Conservation (phyloP, 2,888 invertebrate genomes). For the Phymatocera aterrima region DNA sequence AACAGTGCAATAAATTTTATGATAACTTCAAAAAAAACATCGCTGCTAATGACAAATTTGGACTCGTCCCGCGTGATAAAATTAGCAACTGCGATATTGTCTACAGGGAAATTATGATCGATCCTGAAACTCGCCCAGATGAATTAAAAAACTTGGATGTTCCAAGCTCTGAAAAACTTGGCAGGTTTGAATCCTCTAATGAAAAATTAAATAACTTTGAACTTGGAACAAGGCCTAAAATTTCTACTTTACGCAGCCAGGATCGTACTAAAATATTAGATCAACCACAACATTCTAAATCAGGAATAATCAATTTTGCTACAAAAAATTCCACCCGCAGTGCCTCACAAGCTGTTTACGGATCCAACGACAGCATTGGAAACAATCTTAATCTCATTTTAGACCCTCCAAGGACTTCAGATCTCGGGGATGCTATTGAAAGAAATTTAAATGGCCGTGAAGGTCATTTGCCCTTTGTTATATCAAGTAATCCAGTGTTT, state of each 20-base stretch:
- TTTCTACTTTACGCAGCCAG: constrained; percentile 54
- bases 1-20: constrained; percentile 58
- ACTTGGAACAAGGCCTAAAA: constrained; percentile 61
- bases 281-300: constrained; percentile 54
- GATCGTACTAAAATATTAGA: constrained; percentile 66
- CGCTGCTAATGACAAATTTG: constrained; percentile 47
- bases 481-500: constrained; percentile 70
- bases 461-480: constrained; percentile 68
- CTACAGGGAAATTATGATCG: constrained; percentile 34
- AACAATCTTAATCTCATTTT: constrained; percentile 37
- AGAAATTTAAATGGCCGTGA: constrained; percentile 59
- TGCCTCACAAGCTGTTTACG: constrained; percentile 50
- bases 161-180: constrained; percentile 48
- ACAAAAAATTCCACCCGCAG: constrained; percentile 59
- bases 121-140: constrained; percentile 29
- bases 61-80: constrained; percentile 53
- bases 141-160: constrained; percentile 50
- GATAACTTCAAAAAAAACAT: constrained; percentile 66
- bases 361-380: constrained; percentile 59
- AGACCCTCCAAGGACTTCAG: constrained; percentile 62
- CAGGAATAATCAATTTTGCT: constrained; percentile 56
- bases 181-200: constrained; percentile 44
- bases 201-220: constrained; percentile 62
- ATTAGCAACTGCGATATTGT: constrained; percentile 56
- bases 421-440: constrained; percentile 65